Evolutionary conservation across 2,888 invertebrate genomes (phyloP).

Genomic region (Dolomedes plantarius): DNA sequence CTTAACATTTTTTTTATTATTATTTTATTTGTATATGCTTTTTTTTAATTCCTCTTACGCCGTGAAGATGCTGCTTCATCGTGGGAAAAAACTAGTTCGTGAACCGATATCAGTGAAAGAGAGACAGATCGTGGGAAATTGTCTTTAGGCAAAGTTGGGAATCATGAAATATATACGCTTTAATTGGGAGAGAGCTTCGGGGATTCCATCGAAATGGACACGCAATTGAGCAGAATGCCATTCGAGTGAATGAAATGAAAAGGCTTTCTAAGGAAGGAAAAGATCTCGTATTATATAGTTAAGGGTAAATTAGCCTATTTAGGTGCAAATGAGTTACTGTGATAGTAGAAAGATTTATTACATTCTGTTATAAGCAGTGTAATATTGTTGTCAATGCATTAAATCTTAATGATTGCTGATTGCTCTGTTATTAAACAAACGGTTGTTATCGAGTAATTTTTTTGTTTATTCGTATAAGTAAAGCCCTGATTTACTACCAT

Average conservation of each 20-base stretch:
- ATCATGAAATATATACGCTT: constrained; percentile 1
- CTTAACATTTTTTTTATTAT: neutral
- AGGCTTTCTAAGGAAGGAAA: neutral
- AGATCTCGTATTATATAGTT: neutral
- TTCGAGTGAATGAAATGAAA: neutral
- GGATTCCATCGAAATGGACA: neutral
- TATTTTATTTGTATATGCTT: neutral
- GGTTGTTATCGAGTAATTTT: no score
- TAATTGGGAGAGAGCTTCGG: neutral
- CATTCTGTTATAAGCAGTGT: no score
- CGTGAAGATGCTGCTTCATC: constrained; percentile 31
- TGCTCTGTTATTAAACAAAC: no score
- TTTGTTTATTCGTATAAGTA: no score
- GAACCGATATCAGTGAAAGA: constrained; percentile 26
- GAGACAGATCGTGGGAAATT: constrained; percentile 53
- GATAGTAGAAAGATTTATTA: no score
- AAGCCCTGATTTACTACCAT: no score
- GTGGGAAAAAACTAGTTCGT: constrained; percentile 49
- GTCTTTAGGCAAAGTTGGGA: constrained; percentile 39
- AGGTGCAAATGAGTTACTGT: neutral
- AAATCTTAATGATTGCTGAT: no score
- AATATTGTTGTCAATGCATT: no score
- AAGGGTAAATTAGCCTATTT: neutral
- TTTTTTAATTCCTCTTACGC: constrained; percentile 13
- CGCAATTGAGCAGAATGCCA: neutral